Percentiles rank a stretch among this genome's conserved stretches.
phyloP scores from a whole-genome alignment of 2,888 invertebrate species.

The Drosophila maculinotata region DNA sequence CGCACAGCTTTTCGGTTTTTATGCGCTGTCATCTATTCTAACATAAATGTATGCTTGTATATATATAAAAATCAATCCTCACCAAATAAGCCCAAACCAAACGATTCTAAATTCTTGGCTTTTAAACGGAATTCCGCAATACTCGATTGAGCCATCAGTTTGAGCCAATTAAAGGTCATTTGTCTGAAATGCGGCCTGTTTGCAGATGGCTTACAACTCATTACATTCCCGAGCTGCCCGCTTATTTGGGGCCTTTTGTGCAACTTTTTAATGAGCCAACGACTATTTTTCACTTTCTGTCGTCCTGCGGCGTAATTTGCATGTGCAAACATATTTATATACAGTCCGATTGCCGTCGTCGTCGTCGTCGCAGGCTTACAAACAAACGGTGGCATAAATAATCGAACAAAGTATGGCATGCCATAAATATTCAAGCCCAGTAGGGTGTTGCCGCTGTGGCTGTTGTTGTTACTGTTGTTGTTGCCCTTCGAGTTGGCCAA shows the following conservation, averaged over 20 bases:
- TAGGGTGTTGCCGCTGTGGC: slow-evolving; percentile 12
- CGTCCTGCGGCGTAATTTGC: slow-evolving; percentile 61
- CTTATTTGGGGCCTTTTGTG: slow-evolving; percentile 11
- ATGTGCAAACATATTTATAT: slow-evolving; percentile 56
- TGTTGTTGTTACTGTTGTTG: slow-evolving; percentile 13
- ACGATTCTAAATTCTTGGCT: slow-evolving; percentile 5
- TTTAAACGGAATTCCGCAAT: slow-evolving; percentile 4
- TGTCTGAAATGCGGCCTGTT: slow-evolving; percentile 35
- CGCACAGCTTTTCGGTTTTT: slow-evolving; percentile 1
- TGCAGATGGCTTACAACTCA: slow-evolving; percentile 55
- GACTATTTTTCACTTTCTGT: slow-evolving; percentile 56
- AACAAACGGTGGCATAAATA: slow-evolving; percentile 75
- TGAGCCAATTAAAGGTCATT: slow-evolving; percentile 12
- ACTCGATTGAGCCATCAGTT: slow-evolving; percentile 8
- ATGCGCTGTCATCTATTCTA: slow-evolving; percentile 2
- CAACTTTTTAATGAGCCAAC: slow-evolving; percentile 61
- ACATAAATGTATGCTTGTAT: not conserved
- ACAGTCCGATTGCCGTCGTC: slow-evolving; percentile 32
- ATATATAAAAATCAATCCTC: slow-evolving; percentile 3
- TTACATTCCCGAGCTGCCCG: slow-evolving; percentile 40
- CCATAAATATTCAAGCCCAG: slow-evolving; percentile 70
- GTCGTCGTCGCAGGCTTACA: slow-evolving; percentile 29
- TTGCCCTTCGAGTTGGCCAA: slow-evolving; percentile 36
- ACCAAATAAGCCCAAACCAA: not conserved
- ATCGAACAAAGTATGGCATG: slow-evolving; percentile 77